Evolutionary conservation across 1,140 invertebrate genomes (phyloP).

Genomic region (Chymomyza costata): DNA sequence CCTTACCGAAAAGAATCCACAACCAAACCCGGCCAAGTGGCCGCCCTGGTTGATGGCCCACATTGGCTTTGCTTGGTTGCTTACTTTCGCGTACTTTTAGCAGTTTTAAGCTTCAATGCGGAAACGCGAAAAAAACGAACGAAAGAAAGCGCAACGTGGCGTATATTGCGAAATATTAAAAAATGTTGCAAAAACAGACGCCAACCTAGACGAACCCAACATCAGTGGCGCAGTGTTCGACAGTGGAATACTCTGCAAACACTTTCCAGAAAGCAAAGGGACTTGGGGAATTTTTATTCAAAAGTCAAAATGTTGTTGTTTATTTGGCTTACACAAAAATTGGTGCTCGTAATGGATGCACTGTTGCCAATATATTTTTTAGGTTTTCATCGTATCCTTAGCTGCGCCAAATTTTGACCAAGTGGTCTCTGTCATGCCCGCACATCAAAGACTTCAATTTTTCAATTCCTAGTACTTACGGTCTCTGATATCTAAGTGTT

Average conservation of each 20-base stretch:
- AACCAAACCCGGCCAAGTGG: too few relatives aligned
- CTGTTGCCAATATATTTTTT: too few relatives aligned
- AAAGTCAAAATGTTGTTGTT: too few relatives aligned
- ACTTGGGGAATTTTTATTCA: too few relatives aligned
- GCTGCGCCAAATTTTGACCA: too few relatives aligned
- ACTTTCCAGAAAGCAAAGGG: conserved; percentile 27
- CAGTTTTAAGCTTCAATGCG: neutral
- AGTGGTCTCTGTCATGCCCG: too few relatives aligned
- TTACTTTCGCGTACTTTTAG: conserved; percentile 9
- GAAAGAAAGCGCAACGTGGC: conserved; percentile 37
- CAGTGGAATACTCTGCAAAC: conserved; percentile 30
- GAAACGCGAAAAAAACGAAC: conserved; percentile 1
- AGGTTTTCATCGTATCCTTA: too few relatives aligned
- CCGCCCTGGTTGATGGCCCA: conserved; percentile 4
- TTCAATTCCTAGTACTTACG: too few relatives aligned
- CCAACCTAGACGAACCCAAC: conserved; percentile 16
- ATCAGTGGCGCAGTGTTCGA: conserved; percentile 19
- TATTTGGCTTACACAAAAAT: too few relatives aligned
- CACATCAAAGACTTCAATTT: too few relatives aligned
- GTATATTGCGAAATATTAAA: conserved; percentile 64
- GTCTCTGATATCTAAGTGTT: too few relatives aligned
- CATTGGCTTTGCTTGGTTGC: conserved; percentile 8
- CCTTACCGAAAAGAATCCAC: neutral
- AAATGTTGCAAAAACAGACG: conserved; percentile 41
- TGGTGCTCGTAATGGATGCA: too few relatives aligned